Conservation (phyloP, 2,113 vertebrate genomes). For the Phrynosoma blainvillii region DNA sequence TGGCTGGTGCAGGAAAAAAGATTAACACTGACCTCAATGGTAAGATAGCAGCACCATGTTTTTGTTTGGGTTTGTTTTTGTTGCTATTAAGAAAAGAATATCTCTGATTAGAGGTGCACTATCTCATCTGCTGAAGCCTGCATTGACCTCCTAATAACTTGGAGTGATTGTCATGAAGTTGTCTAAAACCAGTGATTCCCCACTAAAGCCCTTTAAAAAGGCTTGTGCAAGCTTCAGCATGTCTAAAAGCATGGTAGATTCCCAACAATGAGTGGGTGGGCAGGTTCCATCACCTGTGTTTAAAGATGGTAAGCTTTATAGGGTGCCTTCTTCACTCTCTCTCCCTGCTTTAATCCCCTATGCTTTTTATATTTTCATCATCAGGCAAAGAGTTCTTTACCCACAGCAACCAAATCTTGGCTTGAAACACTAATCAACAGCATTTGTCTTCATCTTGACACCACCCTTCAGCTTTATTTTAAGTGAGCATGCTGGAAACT, state of each 20-base stretch:
- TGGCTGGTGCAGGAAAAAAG: not conserved
- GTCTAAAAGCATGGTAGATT: not conserved
- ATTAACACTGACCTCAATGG: not conserved
- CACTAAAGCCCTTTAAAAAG: not conserved
- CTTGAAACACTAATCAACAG: too few relatives aligned
- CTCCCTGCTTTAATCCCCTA: not conserved
- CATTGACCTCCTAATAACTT: not conserved
- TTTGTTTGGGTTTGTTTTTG: not conserved
- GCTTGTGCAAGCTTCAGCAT: not conserved
- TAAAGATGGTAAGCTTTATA: not conserved
- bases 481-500: not conserved
- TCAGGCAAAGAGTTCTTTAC: not conserved
- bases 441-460: too few relatives aligned
- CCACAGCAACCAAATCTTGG: too few relatives aligned
- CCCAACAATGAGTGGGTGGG: not conserved
- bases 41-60: too few relatives aligned
- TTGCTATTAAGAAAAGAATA: not conserved
- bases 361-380: not conserved
- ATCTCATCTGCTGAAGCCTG: not conserved
- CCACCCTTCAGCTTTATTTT: not conserved
- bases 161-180: not conserved
- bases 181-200: not conserved
- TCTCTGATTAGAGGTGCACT: too few relatives aligned
- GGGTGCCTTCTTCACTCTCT: not conserved
- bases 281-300: not conserved